Conservation (phyloP, 2,888 invertebrate genomes). For the Erpobdella octoculata region DNA sequence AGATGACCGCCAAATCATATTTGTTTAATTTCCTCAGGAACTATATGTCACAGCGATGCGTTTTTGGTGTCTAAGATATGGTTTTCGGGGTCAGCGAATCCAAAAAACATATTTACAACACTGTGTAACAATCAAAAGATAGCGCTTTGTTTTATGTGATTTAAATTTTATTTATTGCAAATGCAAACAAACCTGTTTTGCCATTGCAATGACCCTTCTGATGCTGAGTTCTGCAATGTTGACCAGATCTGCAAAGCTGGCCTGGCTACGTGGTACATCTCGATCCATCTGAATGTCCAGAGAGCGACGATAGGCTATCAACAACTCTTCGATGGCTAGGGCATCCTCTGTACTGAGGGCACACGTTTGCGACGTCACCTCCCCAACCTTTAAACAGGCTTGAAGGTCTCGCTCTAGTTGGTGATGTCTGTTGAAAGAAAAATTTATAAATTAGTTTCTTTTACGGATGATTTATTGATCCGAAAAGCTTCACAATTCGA, state of each 20-base stretch:
- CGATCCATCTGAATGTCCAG: conserved; percentile 47
- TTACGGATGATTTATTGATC: no score
- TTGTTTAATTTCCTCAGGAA: no score
- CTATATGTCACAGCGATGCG: no score
- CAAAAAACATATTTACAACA: no score
- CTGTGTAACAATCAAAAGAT: no score
- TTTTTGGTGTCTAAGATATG: no score
- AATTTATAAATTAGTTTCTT: background rate
- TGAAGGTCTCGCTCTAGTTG: conserved; percentile 20
- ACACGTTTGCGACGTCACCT: conserved; percentile 31
- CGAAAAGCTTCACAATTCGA: no score
- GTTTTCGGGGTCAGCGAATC: no score
- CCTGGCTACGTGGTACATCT: conserved; percentile 34
- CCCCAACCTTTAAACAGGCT: conserved; percentile 1
- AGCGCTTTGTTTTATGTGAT: no score
- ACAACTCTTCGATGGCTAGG: conserved; percentile 46
- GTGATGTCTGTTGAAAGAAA: background rate
- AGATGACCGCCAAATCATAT: no score
- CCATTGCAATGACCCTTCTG: conserved; percentile 63
- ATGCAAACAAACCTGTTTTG: conserved; percentile 50
- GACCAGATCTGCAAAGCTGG: conserved; percentile 47
- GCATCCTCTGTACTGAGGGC: conserved; percentile 41
- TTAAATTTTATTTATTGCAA: no score
- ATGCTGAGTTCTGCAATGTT: conserved; percentile 51
- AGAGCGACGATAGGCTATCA: conserved; percentile 47